phyloP scores from a whole-genome alignment of 2,888 invertebrate species.

The Brachyptera putata region DNA sequence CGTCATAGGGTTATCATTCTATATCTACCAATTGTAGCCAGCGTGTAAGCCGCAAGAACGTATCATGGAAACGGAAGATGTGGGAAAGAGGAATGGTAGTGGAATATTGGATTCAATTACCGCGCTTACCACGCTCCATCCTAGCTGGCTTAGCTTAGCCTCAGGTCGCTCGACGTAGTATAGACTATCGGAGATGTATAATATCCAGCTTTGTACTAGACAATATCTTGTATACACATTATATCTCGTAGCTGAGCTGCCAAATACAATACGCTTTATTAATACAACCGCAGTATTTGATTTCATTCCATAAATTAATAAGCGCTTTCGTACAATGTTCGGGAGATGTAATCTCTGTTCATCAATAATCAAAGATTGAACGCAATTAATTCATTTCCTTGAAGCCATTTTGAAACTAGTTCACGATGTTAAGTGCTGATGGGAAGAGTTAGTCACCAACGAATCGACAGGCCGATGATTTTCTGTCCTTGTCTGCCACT shows the following conservation, averaged over 20 bases:
- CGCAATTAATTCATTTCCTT: neutral
- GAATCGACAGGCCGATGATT: neutral
- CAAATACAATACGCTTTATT: no score
- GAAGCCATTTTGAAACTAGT: neutral
- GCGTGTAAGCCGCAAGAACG: neutral
- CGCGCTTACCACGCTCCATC: constrained; percentile 14
- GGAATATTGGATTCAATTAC: constrained; percentile 30
- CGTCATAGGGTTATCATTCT: no score
- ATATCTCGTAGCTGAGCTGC: neutral
- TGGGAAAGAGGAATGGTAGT: neutral
- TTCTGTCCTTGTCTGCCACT: constrained; percentile 2
- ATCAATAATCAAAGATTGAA: neutral
- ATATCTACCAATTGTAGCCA: no score
- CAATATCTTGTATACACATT: constrained; percentile 6
- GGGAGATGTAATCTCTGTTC: no score
- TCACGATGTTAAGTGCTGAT: constrained; percentile 15
- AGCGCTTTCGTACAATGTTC: no score
- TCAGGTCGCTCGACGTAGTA: neutral
- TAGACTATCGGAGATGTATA: constrained; percentile 13
- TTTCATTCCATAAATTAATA: neutral
- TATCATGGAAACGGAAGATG: no score
- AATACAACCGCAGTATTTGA: no score
- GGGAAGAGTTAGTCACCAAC: constrained; percentile 1
- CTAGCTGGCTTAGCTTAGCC: constrained; percentile 1
- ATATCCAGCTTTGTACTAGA: neutral